Evolutionary conservation across 2,888 invertebrate species (phyloP), one percentile per base, ranked within the genome.

Genomic region (Arrhopalites spinosus): DNA sequence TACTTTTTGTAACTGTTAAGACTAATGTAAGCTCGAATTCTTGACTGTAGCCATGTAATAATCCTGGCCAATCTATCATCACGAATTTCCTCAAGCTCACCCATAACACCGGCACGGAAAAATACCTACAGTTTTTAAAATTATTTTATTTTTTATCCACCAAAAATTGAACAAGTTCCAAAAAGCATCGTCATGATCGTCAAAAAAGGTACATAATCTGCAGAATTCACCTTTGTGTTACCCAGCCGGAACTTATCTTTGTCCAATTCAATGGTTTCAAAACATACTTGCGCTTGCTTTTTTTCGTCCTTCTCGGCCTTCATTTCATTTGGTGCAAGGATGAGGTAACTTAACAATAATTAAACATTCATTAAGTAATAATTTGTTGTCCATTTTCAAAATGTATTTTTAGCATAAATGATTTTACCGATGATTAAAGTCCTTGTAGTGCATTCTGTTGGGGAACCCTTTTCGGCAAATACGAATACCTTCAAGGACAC

Each of bases 311-410:
- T 88, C 87, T 94, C 93, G 81, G 90, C 88, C 83, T 90, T 88
- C 94, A 95, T 95, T 86, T 90, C 91, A 86, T 94, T 96, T 84
- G 98, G 98, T 81, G 98, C 97, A 90, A 99, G 91, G 90, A 99
- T 98, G 91, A 97, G 95, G 91, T 99, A 98, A 96, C 98, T 95
- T n/a, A n/a, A n/a, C n/a, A n/a, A n/a, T n/a, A n/a, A n/a, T n/a
- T n/a, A n/a, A n/a, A n/a, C n/a, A n/a, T n/a, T n/a, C n/a, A n/a
- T n/a, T n/a, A n/a, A n/a, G n/a, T n/a, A n/a, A n/a, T n/a, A n/a
- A n/a, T n/a, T n/a, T n/a, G n/a, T n/a, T n/a, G n/a, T n/a, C n/a
- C n/a, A n/a, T n/a, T n/a, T n/a, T n/a, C n/a, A n/a, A n/a, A n/a
- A n/a, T n/a, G n/a, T n/a, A n/a, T n/a, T n/a, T n/a, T n/a, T n/a